These are phyloP conservation scores for Drosophila quadrilineata DNA, from an alignment of 1,140 invertebrate genomes.

Conservation along the genomic window DNA sequence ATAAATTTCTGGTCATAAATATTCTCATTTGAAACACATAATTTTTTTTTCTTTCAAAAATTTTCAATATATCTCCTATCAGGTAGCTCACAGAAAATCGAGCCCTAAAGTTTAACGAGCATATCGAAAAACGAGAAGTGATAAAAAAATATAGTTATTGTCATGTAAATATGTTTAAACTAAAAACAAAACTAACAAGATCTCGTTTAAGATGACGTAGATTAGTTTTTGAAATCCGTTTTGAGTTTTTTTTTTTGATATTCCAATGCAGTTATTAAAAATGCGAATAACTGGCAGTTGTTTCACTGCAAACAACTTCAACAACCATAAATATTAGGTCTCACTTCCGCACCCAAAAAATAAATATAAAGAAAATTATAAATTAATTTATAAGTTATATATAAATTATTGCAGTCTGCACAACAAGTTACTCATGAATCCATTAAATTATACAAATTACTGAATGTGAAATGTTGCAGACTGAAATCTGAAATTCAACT, in stretches of 20 bases:
- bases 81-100: no score
- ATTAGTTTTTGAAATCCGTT: no score
- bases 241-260: no score
- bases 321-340: background rate
- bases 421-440: slow-evolving; percentile 7
- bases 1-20: no score
- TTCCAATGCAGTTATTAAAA: no score
- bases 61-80: no score
- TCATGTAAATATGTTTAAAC: slow-evolving; percentile 1
- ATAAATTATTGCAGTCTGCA: slow-evolving; percentile 7
- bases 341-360: background rate
- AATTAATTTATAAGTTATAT: slow-evolving; percentile 1
- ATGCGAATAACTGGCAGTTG: no score
- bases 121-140: background rate
- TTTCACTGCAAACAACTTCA: background rate
- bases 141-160: no score
- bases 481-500: slow-evolving; percentile 50
- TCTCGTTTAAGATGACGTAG: background rate
- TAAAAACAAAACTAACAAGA: background rate
- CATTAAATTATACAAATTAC: background rate
- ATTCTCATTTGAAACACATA: no score
- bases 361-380: background rate
- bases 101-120: no score
- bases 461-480: background rate
- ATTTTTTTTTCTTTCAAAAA: no score